These are phyloP conservation scores for Melikaiella ostensackeni DNA, from an alignment of 2,888 invertebrate genomes.

Conservation along the genomic window DNA sequence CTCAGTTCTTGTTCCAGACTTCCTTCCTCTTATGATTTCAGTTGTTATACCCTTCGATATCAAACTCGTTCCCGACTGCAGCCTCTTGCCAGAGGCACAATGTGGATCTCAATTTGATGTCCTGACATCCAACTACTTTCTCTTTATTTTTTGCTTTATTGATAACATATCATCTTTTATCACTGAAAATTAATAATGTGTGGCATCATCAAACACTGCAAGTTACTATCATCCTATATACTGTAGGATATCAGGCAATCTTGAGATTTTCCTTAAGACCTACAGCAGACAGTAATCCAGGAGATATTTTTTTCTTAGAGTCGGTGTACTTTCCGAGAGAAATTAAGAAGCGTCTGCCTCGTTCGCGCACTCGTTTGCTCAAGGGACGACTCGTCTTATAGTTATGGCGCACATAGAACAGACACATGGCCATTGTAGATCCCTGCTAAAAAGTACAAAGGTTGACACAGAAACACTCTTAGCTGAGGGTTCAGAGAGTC, in stretches of 20 bases:
- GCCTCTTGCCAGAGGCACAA: constrained; percentile 38
- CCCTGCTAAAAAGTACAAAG: constrained; percentile 75
- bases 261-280: constrained; percentile 8
- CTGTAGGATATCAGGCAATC: not conserved
- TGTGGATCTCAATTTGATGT: constrained; percentile 27
- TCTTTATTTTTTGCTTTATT: not conserved
- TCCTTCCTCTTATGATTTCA: constrained; percentile 49
- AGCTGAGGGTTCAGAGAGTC: constrained; percentile 58
- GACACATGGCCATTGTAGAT: constrained; percentile 68
- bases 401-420: constrained; percentile 56
- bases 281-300: not conserved
- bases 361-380: constrained; percentile 47
- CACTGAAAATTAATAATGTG: not conserved
- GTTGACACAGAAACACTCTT: constrained; percentile 76
- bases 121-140: constrained; percentile 45
- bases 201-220: not conserved
- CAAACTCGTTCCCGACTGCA: constrained; percentile 56
- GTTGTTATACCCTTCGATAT: constrained; percentile 48
- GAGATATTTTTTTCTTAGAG: not conserved
- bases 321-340: constrained; percentile 45
- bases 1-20: constrained; percentile 52
- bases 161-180: not conserved
- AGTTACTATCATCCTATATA: not conserved
- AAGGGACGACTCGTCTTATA: constrained; percentile 52
- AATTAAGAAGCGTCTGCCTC: constrained; percentile 64